phyloP scores from a whole-genome alignment of 2,113 vertebrate genomes.

The Dipodomys ordii region DNA sequence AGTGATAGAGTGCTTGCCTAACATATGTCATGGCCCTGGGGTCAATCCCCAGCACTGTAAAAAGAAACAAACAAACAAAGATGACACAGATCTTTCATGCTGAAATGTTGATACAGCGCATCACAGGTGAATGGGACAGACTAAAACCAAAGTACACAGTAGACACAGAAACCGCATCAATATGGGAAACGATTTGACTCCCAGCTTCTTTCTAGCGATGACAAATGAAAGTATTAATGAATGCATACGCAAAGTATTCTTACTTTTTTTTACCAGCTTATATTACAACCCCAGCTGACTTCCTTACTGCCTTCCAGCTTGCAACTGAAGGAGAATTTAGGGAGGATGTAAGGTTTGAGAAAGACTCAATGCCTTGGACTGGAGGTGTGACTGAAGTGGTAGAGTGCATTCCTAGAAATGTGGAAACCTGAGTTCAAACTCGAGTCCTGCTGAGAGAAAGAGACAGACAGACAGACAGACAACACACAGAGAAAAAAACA shows the following conservation, averaged over 20 bases:
- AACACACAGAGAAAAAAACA: too few species aligned
- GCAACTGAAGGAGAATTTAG: not conserved
- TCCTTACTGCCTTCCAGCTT: not conserved
- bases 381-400: too few species aligned
- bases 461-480: too few species aligned
- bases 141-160: not conserved
- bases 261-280: not conserved
- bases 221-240: not conserved
- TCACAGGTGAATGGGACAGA: not conserved
- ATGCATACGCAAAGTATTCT: not conserved
- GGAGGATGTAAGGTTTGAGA: not conserved
- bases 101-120: not conserved
- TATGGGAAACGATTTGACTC: not conserved
- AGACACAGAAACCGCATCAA: not conserved
- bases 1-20: not conserved
- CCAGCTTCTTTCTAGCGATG: not conserved
- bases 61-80: not conserved
- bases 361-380: not conserved
- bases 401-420: too few species aligned
- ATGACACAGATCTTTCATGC: fast-evolving
- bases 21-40: not conserved
- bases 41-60: not conserved
- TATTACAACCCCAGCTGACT: fast-evolving
- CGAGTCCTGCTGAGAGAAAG: too few species aligned
- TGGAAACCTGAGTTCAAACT: too few species aligned